A percentile compares a stretch with the other conserved stretches of the same genome.
Evolutionary conservation across 2,888 invertebrate genomes (phyloP).

Genomic region (Pachymerium ferrugineum): DNA sequence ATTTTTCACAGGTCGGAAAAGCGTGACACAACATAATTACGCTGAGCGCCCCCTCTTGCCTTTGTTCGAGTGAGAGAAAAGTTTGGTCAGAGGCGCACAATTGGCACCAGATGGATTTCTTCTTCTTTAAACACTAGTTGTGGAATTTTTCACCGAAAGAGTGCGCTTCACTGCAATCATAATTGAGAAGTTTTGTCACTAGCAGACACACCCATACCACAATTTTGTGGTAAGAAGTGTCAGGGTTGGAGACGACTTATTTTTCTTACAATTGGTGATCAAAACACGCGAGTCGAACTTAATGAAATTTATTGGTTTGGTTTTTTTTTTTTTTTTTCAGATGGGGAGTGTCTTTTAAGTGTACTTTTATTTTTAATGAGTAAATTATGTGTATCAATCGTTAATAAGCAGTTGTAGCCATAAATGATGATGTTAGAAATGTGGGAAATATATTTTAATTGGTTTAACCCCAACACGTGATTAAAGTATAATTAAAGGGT

Average conservation of each 20-base stretch:
- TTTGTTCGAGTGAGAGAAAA: conserved; percentile 11
- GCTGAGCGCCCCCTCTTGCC: background rate
- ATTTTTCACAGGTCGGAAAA: conserved; percentile 19
- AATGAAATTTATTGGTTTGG: no score
- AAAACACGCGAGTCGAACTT: no score
- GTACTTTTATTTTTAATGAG: background rate
- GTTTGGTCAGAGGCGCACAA: background rate
- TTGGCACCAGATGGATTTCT: background rate
- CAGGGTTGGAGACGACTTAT: background rate
- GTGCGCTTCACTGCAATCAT: background rate
- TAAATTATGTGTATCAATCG: conserved; percentile 6
- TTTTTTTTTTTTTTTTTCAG: no score
- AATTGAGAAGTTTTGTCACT: conserved; percentile 11
- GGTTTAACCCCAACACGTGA: background rate
- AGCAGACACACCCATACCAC: background rate
- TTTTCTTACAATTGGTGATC: no score
- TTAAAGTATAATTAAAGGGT: background rate
- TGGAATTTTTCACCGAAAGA: no score
- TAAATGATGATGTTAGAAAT: background rate
- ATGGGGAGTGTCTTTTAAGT: background rate
- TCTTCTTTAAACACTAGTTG: background rate
- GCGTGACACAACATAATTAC: conserved; percentile 18
- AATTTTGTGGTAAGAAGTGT: background rate
- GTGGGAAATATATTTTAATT: conserved; percentile 1
- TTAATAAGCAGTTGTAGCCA: background rate